Evolutionary conservation across 2,888 invertebrate species (phyloP).

Genomic region (Pseudolycoriella hygida): DNA sequence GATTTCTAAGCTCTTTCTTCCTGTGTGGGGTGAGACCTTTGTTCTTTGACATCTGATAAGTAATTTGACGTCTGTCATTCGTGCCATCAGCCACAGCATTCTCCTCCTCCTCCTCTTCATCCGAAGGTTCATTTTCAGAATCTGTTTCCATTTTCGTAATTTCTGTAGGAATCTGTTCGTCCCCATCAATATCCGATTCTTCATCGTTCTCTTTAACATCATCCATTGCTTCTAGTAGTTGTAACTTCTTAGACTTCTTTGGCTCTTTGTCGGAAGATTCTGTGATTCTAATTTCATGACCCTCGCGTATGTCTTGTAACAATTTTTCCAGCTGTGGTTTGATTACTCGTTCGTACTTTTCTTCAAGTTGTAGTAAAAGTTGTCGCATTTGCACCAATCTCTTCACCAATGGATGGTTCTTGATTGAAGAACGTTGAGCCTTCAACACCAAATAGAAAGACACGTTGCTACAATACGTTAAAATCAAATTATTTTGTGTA

Average conservation of each 20-base stretch:
- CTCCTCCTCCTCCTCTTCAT: conserved; percentile 19
- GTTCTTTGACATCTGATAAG: conserved; percentile 89
- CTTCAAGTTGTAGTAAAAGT: conserved; percentile 53
- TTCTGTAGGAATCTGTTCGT: conserved; percentile 18
- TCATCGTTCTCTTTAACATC: conserved; percentile 2
- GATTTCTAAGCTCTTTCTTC: conserved; percentile 85
- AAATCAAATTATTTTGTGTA: conserved; percentile 47
- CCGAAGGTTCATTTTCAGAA: conserved; percentile 23
- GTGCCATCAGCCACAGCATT: conserved; percentile 18
- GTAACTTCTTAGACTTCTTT: conserved; percentile 11
- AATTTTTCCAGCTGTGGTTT: conserved; percentile 49
- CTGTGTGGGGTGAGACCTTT: conserved; percentile 82
- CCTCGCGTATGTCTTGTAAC: conserved; percentile 34
- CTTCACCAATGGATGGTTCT: conserved; percentile 80
- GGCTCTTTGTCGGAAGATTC: not conserved
- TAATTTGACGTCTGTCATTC: conserved; percentile 59
- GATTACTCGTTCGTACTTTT: conserved; percentile 47
- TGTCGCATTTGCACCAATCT: conserved; percentile 65
- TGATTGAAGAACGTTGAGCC: conserved; percentile 48
- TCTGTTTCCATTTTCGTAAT: conserved; percentile 17
- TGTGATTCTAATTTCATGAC: conserved; percentile 24
- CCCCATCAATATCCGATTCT: conserved; percentile 17
- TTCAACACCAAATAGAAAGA: conserved; percentile 73
- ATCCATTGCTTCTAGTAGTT: conserved; percentile 3
- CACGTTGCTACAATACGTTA: conserved; percentile 74